These are phyloP conservation scores for Phalera bucephala DNA, from an alignment of 2,888 invertebrate genomes.

Conservation along the genomic window DNA sequence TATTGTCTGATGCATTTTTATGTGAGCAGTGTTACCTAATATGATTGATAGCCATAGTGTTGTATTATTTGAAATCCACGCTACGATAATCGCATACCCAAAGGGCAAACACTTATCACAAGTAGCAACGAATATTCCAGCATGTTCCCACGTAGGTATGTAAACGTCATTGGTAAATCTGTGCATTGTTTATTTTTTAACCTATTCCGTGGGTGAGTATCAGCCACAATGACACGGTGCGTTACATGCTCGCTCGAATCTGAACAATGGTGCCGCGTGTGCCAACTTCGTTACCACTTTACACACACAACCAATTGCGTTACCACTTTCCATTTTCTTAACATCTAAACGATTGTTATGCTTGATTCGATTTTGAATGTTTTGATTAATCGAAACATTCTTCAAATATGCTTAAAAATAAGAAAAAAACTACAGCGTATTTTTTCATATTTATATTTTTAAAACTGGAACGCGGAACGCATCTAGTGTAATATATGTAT, in stretches of 20 bases:
- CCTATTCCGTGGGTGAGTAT: slow-evolving; percentile 35
- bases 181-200: slow-evolving; percentile 61
- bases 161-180: slow-evolving; percentile 44
- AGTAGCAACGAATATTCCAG: too few species aligned
- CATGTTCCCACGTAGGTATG: slow-evolving; percentile 39
- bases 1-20: too few species aligned
- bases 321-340: slow-evolving; percentile 44
- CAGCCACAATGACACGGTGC: slow-evolving; percentile 45
- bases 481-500: too few species aligned
- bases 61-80: slow-evolving; percentile 16
- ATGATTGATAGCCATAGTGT: too few species aligned
- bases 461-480: too few species aligned
- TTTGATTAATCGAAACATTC: background rate
- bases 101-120: too few species aligned
- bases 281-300: slow-evolving; percentile 44
- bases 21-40: too few species aligned
- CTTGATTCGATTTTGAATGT: slow-evolving; percentile 12
- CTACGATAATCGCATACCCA: too few species aligned
- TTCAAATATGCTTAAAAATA: too few species aligned
- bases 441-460: too few species aligned
- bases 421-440: too few species aligned
- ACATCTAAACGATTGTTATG: slow-evolving; percentile 33
- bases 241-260: slow-evolving; percentile 48
- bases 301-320: slow-evolving; percentile 24
- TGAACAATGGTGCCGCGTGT: slow-evolving; percentile 55